A percentile compares a stretch with the other conserved stretches of the same genome.
phyloP scores from a whole-genome alignment of 2,113 vertebrate genomes.

The Accipiter cooperii region DNA sequence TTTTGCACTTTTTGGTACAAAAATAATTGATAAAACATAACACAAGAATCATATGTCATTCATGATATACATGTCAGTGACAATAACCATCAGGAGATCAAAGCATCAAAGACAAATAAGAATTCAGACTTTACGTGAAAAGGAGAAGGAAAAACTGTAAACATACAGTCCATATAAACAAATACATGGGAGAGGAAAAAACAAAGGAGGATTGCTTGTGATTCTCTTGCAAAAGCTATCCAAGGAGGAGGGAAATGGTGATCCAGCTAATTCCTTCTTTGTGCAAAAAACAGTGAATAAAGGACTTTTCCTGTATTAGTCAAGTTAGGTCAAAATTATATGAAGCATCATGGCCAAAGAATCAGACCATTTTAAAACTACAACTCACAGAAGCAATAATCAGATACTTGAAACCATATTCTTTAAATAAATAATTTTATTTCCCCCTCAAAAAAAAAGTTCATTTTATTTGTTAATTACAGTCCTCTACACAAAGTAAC shows the following conservation, averaged over 20 bases:
- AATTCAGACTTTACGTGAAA: not conserved
- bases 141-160: not conserved
- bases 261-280: not conserved
- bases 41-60: not conserved
- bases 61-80: not conserved
- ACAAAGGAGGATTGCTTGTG: not conserved
- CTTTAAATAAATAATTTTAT: not conserved
- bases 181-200: not conserved
- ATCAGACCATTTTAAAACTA: not conserved
- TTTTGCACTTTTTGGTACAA: not conserved
- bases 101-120: not conserved
- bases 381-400: not conserved
- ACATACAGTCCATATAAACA: not conserved
- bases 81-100: not conserved
- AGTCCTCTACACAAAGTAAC: conserved; percentile 52
- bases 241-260: not conserved
- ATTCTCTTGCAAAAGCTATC: not conserved
- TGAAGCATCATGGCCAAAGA: not conserved
- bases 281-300: not conserved
- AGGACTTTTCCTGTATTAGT: not conserved
- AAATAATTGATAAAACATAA: not conserved
- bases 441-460: not conserved
- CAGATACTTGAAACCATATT: not conserved
- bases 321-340: not conserved
- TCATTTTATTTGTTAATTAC: conserved; percentile 50